Evolutionary conservation across 1,140 invertebrate species (phyloP).

Genomic region (Trigoniulus corallinus): DNA sequence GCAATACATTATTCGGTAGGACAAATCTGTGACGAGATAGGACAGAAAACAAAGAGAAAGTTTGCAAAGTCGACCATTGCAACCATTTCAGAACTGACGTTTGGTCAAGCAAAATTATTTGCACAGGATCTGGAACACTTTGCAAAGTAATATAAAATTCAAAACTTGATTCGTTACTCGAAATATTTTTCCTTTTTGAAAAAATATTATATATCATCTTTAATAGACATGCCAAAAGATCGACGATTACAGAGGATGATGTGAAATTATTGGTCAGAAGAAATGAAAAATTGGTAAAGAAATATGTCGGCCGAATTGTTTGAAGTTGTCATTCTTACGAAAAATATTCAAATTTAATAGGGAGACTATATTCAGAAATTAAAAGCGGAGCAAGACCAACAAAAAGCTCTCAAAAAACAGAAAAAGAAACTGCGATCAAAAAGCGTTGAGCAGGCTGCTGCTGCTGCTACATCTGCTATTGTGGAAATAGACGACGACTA

Average conservation of each 20-base stretch:
- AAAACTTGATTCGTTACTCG: not conserved
- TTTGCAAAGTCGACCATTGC: constrained; percentile 16
- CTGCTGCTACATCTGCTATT: too few relatives aligned
- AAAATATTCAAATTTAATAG: too few relatives aligned
- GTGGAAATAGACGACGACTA: too few relatives aligned
- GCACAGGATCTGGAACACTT: constrained; percentile 17
- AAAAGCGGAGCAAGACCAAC: too few relatives aligned
- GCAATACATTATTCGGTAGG: not conserved
- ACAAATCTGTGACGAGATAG: not conserved
- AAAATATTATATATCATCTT: not conserved
- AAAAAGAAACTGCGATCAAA: too few relatives aligned
- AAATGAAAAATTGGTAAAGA: constrained; percentile 5
- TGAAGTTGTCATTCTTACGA: too few relatives aligned
- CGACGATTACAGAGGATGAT: constrained; percentile 19
- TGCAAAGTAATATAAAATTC: constrained; percentile 15
- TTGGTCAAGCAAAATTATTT: constrained; percentile 13
- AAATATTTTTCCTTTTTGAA: constrained; percentile 1
- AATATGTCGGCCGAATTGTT: too few relatives aligned
- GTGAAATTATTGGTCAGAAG: constrained; percentile 18
- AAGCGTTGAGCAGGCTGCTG: too few relatives aligned
- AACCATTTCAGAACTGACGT: constrained; percentile 14
- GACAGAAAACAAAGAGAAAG: constrained; percentile 9
- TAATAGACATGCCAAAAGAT: constrained; percentile 20
- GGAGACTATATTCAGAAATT: too few relatives aligned
- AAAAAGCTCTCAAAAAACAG: too few relatives aligned